Conservation (phyloP, 2,113 vertebrate species). For the Scolopax mira region DNA sequence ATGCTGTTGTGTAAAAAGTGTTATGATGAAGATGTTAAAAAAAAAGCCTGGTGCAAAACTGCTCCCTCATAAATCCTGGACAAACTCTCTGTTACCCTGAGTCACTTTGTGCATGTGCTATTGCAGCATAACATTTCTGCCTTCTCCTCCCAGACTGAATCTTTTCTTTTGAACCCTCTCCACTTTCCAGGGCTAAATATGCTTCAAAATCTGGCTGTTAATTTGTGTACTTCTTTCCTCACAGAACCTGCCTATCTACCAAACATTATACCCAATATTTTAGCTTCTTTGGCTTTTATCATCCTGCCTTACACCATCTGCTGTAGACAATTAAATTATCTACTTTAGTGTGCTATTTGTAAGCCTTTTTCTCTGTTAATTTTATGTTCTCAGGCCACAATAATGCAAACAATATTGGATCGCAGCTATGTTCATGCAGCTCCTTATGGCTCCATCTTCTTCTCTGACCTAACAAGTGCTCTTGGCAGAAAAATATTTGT, state of each 20-base stretch:
- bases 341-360: background rate
- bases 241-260: background rate
- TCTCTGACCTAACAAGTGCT: background rate
- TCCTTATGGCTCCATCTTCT: background rate
- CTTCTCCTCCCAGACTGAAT: background rate
- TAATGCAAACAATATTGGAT: background rate
- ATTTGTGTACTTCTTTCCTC: background rate
- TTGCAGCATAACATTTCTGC: background rate
- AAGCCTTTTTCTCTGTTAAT: background rate
- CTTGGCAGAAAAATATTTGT: background rate
- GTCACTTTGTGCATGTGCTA: background rate
- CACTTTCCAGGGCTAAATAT: background rate
- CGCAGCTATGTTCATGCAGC: background rate
- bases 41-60: background rate
- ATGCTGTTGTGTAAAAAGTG: background rate
- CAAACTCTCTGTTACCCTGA: background rate
- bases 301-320: background rate
- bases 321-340: background rate
- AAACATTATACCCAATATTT: background rate
- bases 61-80: background rate
- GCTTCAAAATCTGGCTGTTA: background rate
- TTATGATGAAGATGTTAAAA: background rate
- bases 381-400: background rate
- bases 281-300: background rate
- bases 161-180: background rate